These are phyloP conservation scores for Scomber colias DNA, from an alignment of 2,113 vertebrate species.

Conservation along the genomic window DNA sequence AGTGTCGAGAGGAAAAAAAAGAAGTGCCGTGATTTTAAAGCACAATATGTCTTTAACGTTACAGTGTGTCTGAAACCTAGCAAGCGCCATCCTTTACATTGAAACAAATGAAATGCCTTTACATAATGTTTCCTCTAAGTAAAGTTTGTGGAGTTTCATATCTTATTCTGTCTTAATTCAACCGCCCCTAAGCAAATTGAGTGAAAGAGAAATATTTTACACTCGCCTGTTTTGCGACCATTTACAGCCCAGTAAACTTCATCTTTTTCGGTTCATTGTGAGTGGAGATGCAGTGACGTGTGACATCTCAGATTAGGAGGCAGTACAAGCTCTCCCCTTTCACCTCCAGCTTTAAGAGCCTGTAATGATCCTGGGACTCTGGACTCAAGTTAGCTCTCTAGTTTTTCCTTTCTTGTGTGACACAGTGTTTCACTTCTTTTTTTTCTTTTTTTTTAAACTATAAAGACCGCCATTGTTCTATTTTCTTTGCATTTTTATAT, in stretches of 20 bases:
- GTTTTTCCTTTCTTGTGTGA: not conserved
- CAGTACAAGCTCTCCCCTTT: conserved; percentile 22
- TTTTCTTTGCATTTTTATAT: not conserved
- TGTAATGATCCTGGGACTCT: conserved; percentile 50
- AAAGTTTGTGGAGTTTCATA: not conserved
- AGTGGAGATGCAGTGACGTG: conserved; percentile 41
- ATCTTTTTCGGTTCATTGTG: conserved; percentile 5
- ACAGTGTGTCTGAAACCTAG: not conserved
- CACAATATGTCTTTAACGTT: not conserved
- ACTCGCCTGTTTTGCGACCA: not conserved
- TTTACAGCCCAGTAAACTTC: not conserved
- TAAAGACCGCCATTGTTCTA: not conserved
- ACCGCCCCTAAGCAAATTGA: not conserved
- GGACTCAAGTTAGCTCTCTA: conserved; percentile 47
- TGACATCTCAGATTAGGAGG: conserved; percentile 52
- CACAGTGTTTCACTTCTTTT: not conserved
- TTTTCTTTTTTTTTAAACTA: conserved; percentile 9
- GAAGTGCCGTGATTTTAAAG: not conserved
- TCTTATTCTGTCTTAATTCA: not conserved
- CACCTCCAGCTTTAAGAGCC: conserved; percentile 11
- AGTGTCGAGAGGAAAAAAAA: not conserved
- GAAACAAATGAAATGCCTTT: not conserved
- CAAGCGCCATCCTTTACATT: not conserved
- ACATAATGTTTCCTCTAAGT: not conserved
- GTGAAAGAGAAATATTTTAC: not conserved